A percentile compares a stretch with the other conserved stretches of the same genome.
These are phyloP conservation scores for Grantiella picta DNA, from an alignment of 2,113 vertebrate genomes.

Conservation along the genomic window DNA sequence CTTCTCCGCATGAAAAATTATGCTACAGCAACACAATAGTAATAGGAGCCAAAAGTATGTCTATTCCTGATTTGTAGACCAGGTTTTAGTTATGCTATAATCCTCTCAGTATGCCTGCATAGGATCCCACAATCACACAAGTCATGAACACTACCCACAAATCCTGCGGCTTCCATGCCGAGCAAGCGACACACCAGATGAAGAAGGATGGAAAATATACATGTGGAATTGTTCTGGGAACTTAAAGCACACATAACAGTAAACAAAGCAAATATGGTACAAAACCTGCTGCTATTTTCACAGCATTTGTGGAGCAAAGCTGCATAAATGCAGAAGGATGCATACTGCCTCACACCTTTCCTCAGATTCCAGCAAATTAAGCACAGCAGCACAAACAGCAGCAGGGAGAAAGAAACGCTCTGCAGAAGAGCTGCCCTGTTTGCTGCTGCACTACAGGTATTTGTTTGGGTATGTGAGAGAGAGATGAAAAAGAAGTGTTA, in stretches of 20 bases:
- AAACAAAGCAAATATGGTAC: constrained; percentile 67
- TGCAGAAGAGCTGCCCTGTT: not conserved
- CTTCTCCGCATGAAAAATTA: constrained; percentile 43
- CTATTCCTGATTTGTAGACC: constrained; percentile 60
- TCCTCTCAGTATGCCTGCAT: constrained; percentile 62
- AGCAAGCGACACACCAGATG: constrained; percentile 64
- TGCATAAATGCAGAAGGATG: constrained; percentile 30
- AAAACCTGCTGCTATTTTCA: constrained; percentile 68
- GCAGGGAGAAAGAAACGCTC: not conserved
- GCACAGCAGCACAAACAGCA: constrained; percentile 57
- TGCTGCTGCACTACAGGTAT: not conserved
- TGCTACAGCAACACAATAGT: constrained; percentile 58
- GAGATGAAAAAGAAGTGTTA: not conserved
- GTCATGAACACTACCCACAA: constrained; percentile 62
- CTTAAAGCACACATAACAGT: constrained; percentile 63
- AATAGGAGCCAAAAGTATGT: constrained; percentile 60
- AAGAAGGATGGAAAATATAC: constrained; percentile 65
- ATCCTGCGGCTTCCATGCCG: constrained; percentile 20
- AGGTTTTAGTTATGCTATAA: constrained; percentile 65
- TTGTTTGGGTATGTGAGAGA: not conserved
- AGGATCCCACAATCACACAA: constrained; percentile 54
- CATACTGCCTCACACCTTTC: constrained; percentile 48
- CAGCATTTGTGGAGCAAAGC: constrained; percentile 53
- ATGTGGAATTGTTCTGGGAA: constrained; percentile 67
- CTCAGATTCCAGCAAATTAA: constrained; percentile 14